Conservation (phyloP, 2,797 vertebrate genomes). For the Masticophis lateralis region DNA sequence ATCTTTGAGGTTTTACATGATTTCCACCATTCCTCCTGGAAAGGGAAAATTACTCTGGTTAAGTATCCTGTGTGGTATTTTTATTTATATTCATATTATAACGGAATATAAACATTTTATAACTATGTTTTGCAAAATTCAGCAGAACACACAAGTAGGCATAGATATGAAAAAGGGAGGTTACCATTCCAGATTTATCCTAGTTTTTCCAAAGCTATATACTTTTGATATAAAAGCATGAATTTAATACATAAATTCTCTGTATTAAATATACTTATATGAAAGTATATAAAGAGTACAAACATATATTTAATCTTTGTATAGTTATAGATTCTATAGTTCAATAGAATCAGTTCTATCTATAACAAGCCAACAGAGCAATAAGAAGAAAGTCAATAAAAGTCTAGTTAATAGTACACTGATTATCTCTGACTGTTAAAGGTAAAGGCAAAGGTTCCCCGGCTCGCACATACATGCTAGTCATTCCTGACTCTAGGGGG, state of each 20-base stretch:
- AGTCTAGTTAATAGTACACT: not conserved
- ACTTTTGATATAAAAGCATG: not conserved
- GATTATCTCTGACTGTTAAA: not conserved
- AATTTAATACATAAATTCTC: not conserved
- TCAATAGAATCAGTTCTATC: not conserved
- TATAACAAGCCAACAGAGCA: not conserved
- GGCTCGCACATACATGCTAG: too few relatives aligned
- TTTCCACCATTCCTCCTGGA: not conserved
- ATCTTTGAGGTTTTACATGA: not conserved
- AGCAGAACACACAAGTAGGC: not conserved
- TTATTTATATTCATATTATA: not conserved
- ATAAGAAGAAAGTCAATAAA: not conserved
- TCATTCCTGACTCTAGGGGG: too few relatives aligned
- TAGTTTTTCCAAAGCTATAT: not conserved
- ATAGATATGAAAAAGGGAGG: not conserved
- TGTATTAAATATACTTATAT: not conserved
- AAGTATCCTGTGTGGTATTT: not conserved
- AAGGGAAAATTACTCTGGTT: not conserved
- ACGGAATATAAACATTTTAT: not conserved
- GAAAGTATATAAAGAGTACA: not conserved
- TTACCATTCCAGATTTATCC: not conserved
- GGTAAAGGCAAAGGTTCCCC: too few relatives aligned
- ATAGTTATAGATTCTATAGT: not conserved
- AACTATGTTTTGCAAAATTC: not conserved
- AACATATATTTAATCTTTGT: not conserved